Percentiles rank a stretch among this genome's conserved stretches.
Conservation (phyloP, 2,113 vertebrate genomes). For the Vulpes ferrilata region DNA sequence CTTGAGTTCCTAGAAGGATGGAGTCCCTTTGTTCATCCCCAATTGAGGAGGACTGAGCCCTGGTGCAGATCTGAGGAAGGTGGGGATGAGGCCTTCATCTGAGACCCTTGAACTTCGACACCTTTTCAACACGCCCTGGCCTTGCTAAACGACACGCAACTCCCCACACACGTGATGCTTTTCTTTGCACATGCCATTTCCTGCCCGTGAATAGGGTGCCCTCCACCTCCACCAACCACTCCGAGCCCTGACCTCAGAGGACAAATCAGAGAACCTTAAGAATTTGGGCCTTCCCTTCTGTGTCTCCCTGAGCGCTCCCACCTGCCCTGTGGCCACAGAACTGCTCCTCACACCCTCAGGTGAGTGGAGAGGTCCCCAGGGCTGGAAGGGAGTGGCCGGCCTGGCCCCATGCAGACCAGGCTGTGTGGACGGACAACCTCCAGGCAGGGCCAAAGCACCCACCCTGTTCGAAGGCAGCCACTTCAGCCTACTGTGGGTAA, state of each 20-base stretch:
- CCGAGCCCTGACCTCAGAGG: neutral
- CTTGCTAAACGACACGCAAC: neutral
- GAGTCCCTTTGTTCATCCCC: neutral
- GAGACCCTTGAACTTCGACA: neutral
- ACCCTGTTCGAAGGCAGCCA: neutral
- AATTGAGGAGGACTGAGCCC: neutral
- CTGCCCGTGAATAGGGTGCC: neutral
- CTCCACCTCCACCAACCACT: neutral
- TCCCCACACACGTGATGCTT: accelerated
- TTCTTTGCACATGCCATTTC: neutral
- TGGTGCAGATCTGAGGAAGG: neutral
- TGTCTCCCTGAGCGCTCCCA: neutral
- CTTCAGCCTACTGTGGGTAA: neutral
- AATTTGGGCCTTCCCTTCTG: neutral
- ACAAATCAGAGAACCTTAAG: neutral
- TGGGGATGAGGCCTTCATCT: neutral
- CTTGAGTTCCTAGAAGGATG: neutral
- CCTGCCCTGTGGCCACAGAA: neutral
- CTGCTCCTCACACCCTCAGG: accelerated
- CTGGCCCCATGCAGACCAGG: neutral
- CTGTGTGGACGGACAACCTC: neutral
- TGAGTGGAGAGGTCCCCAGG: neutral
- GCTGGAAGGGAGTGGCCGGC: neutral
- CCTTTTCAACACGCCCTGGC: accelerated
- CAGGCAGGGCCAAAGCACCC: neutral